Base-by-base conservation (phyloP, 2,113 vertebrate genomes). In the Tragelaphus strepsiceros region DNA sequence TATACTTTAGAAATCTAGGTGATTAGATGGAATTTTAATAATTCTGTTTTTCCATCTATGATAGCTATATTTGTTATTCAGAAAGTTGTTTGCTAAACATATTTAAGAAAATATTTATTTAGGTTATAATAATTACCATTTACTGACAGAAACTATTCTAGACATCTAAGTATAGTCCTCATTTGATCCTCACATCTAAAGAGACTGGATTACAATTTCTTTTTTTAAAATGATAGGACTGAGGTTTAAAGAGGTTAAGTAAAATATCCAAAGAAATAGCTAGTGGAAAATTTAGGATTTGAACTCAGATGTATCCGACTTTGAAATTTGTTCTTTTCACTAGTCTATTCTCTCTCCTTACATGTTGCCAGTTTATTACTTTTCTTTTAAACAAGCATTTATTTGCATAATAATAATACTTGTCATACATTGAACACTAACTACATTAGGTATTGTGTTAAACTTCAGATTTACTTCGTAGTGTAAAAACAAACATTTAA, bases 21-120 rank as follows among this genome's bases (percentile, higher is more conserved):
- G n/a, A 62, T 78, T 30, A 80, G 39, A 78, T 93, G 32, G 17
- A 93, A 78, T 67, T 88, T 64, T 78, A 93, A 26, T 35, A 91
- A 78, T 67, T 87, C 6, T 12, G 17, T 30, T 85, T 53, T 86
- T 56, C 24, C 21, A 62, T 62, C 82, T 53, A 83, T 93, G 56
- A 53, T 83, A 89, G 6, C 15, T 53, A 28, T 59, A 53, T 43
- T 89, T 91, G 35, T 62, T 93, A 64, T 58, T 95, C 21, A 77
- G 26, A 90, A 93, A 32, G 32, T 88, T 82, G 26, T 87, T 96
- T 91, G 22, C 82, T 78, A 93, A 90, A 82, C 58, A 24, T 90
- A 67, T 78, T 93, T 95, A 77, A 90, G 24, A 87, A 74, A 87
- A 88, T 91, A 90, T 64, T 71, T n/a, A 95, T 46, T 71, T 80